These are phyloP conservation scores for Parus major DNA, from an alignment of 2,113 vertebrate species.

Conservation along the genomic window DNA sequence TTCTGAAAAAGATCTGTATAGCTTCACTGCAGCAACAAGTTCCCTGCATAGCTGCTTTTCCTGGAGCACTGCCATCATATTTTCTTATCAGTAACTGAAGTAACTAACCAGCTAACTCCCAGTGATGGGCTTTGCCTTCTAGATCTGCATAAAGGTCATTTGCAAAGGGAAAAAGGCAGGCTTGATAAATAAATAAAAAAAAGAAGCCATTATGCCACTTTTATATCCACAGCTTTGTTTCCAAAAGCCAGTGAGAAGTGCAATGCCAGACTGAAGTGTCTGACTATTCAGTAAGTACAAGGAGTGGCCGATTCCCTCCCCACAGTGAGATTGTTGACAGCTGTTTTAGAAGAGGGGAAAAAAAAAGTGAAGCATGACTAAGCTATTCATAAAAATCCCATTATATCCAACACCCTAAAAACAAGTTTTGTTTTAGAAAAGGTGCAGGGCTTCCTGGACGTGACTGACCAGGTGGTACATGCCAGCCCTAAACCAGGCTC, in stretches of 20 bases:
- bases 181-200: neutral
- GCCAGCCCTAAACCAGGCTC: neutral
- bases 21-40: neutral
- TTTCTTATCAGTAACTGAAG: slow-evolving; percentile 48
- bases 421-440: neutral
- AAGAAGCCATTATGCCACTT: neutral
- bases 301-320: neutral
- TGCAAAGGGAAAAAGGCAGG: neutral
- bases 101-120: slow-evolving; percentile 32
- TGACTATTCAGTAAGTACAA: neutral
- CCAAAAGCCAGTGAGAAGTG: neutral
- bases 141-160: slow-evolving; percentile 45
- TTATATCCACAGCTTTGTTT: neutral
- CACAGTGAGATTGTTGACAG: neutral
- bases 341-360: neutral
- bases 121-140: slow-evolving; percentile 31
- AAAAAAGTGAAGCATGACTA: slow-evolving; percentile 2
- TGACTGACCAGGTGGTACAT: neutral
- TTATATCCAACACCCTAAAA: neutral
- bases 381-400: neutral
- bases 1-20: neutral
- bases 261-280: neutral
- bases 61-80: slow-evolving; percentile 1
- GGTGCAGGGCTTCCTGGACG: neutral
- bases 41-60: slow-evolving; percentile 10